Base-by-base conservation (phyloP, 1,140 invertebrate genomes). In the Planococcus citri region DNA sequence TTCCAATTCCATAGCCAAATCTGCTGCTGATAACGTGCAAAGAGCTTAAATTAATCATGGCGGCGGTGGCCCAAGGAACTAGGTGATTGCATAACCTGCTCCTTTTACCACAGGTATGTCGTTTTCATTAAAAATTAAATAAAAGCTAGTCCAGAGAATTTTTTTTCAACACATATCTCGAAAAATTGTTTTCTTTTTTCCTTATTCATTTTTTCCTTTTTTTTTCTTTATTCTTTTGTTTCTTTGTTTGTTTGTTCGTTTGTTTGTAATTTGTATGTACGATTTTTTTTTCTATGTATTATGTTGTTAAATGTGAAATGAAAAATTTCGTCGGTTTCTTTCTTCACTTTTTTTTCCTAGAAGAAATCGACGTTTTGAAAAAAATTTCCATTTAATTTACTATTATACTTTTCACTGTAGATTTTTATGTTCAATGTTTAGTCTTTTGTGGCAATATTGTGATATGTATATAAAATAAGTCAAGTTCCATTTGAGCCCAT, bases 381-480 rank as follows among this genome's bases (percentile, higher is more conserved):
- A 64, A 24, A 24, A 24, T 64, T 25, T 22, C 20, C 9, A n/a
- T n/a, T n/a, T n/a, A n/a, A n/a, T n/a, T n/a, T n/a, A n/a, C 10
- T 64, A 25, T 24, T 64, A 24, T 21, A 64, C 60, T 64, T 64
- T 64, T 64, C 25, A 64, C 21, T 64, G 60, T 64, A 64, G 22
- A 64, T 64, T 64, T 64, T 64, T 64, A 17, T 27, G 22, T 64
- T 64, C 60, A 9, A 27, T 64, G 60, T 64, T 64, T 64, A 64
- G 60, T 64, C 60, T 64, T 25, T 64, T 64, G 60, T 64, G 60
- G 60, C 60, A 64, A 64, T 64, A 64, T 64, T 64, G 60, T 64
- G 60, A 64, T 64, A 64, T 64, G 60, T 64, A 64, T 25, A 64
- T 64, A 64, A 64, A 64, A 6, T 64, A 25, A 64, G 10, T 64